Percentiles rank a stretch among this genome's conserved stretches.
These are phyloP conservation scores for Tineola bisselliella DNA, from an alignment of 2,888 invertebrate genomes.

Conservation along the genomic window DNA sequence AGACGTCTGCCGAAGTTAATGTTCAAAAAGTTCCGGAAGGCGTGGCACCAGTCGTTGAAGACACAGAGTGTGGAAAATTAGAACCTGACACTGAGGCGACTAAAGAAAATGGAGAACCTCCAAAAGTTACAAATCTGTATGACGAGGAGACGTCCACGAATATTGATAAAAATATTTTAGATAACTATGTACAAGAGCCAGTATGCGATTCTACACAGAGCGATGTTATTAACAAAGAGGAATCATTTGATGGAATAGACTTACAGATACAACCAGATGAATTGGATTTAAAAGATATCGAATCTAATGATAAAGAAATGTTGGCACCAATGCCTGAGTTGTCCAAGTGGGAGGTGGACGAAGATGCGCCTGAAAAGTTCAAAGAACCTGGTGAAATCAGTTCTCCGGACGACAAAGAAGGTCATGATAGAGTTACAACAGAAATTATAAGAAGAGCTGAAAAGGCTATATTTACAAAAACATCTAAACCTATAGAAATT, in stretches of 20 bases:
- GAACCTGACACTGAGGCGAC: constrained; percentile 21
- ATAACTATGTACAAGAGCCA: constrained; percentile 60
- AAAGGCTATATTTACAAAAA: constrained; percentile 91
- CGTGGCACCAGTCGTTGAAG: constrained; percentile 9
- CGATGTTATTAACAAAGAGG: constrained; percentile 55
- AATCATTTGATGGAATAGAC: constrained; percentile 67
- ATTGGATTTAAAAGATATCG: constrained; percentile 62
- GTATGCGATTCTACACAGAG: constrained; percentile 29
- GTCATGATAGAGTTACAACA: constrained; percentile 77
- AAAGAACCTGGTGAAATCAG: constrained; percentile 59
- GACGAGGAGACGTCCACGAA: constrained; percentile 63
- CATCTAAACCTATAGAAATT: constrained; percentile 79
- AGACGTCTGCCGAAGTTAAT: not conserved
- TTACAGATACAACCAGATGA: constrained; percentile 67
- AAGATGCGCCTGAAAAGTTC: constrained; percentile 46
- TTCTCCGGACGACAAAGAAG: constrained; percentile 60
- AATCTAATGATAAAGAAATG: constrained; percentile 64
- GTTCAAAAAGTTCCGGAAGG: not conserved
- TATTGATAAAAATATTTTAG: constrained; percentile 66
- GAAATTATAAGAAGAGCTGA: constrained; percentile 92
- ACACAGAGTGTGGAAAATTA: constrained; percentile 16
- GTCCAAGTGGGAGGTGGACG: constrained; percentile 90
- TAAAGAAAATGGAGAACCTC: constrained; percentile 25
- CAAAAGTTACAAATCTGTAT: constrained; percentile 48
- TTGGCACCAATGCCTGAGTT: constrained; percentile 79